Conservation (phyloP, 2,113 vertebrate species). For the Pyxicephalus adspersus region DNA sequence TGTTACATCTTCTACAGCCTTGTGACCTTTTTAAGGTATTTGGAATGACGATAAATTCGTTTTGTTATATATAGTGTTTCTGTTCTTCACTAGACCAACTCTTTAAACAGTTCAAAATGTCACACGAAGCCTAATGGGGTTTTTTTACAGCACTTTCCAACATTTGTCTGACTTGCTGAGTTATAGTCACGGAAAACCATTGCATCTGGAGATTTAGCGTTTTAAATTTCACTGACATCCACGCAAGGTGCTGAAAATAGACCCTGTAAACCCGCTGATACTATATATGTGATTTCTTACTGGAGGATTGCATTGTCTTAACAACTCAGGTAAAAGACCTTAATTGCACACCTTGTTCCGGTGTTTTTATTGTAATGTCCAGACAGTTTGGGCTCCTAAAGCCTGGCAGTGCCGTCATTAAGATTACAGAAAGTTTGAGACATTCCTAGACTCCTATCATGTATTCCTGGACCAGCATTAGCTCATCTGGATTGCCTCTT, state of each 20-base stretch:
- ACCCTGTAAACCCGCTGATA: conserved; percentile 6
- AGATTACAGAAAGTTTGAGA: background rate
- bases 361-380: conserved; percentile 32
- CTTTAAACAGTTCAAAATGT: conserved; percentile 12
- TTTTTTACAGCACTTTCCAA: background rate
- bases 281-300: conserved; percentile 37
- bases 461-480: conserved; percentile 22
- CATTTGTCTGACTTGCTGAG: background rate
- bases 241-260: conserved; percentile 35
- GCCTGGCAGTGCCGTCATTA: conserved; percentile 49
- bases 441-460: background rate
- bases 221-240: background rate
- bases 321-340: conserved; percentile 37
- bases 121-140: background rate
- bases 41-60: background rate
- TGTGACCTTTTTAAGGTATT: conserved; percentile 7
- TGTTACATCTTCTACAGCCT: background rate
- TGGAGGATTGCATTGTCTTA: conserved; percentile 18
- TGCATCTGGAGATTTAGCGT: background rate
- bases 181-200: background rate
- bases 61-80: conserved; percentile 5
- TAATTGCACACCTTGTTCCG: conserved; percentile 19
- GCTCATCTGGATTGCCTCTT: conserved; percentile 42
- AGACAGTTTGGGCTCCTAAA: conserved; percentile 2
- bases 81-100: background rate